Conservation (phyloP, 1,140 invertebrate species). For the Alviniconcha marisindica region DNA sequence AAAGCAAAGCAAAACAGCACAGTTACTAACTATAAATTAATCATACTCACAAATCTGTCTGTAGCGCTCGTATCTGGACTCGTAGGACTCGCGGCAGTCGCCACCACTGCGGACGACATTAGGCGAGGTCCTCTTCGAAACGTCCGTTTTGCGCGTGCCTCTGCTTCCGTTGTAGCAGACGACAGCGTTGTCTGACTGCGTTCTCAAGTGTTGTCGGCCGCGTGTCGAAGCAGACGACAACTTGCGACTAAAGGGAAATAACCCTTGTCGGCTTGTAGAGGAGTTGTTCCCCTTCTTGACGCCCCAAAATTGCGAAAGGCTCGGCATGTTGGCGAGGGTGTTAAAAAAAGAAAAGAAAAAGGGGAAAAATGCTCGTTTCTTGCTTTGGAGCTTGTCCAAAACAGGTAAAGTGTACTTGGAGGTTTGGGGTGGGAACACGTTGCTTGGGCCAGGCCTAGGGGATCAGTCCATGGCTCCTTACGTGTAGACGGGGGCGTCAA, state of each 20-base stretch:
- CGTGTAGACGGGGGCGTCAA: background rate
- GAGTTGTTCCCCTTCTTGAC: slow-evolving; percentile 34
- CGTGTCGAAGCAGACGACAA: slow-evolving; percentile 14
- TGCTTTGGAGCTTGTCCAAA: slow-evolving; percentile 26
- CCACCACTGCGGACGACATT: background rate
- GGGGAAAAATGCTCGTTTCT: background rate
- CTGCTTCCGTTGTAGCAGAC: background rate
- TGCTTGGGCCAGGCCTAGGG: background rate
- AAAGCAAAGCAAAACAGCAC: too few species aligned
- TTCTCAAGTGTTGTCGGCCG: slow-evolving; percentile 32
- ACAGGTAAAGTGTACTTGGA: background rate
- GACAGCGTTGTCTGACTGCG: slow-evolving; percentile 28
- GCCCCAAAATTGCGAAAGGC: slow-evolving; percentile 31
- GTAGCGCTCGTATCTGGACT: background rate
- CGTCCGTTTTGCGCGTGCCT: background rate
- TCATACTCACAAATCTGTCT: slow-evolving; percentile 6
- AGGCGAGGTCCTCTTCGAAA: background rate
- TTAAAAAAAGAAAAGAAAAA: background rate
- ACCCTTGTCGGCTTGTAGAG: slow-evolving; percentile 29
- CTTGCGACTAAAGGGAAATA: slow-evolving; percentile 33
- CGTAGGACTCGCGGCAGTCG: slow-evolving; percentile 4
- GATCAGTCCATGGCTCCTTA: background rate
- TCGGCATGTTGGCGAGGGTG: slow-evolving; percentile 24
- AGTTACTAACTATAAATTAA: background rate
- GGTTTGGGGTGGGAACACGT: background rate